phyloP scores from a whole-genome alignment of 35 echinoderm and acorn worm genomes.

The Hemicentrotus pulcherrimus region DNA sequence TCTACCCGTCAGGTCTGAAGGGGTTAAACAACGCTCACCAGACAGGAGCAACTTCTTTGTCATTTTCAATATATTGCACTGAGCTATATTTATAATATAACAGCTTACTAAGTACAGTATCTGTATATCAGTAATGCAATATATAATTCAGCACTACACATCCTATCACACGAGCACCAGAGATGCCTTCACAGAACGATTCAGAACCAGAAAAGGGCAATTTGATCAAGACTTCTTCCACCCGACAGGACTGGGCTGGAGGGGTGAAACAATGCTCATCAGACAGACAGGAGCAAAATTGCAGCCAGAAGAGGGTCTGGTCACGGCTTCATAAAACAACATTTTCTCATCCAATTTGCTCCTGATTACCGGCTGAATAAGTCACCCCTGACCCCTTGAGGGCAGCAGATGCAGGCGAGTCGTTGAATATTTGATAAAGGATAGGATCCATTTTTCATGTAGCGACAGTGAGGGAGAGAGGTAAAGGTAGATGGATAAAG shows the following conservation, averaged over 20 bases:
- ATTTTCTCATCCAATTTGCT: slow-evolving; percentile 10
- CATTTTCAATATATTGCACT: no score
- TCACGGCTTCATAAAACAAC: background rate
- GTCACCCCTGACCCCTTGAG: slow-evolving; percentile 7
- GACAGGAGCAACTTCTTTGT: no score
- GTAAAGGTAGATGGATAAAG: background rate
- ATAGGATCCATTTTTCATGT: slow-evolving; percentile 26
- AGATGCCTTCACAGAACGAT: background rate
- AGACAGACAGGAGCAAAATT: background rate
- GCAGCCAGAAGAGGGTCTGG: background rate
- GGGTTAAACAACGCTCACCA: no score
- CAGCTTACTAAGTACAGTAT: no score
- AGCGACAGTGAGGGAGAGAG: background rate
- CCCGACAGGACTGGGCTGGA: background rate
- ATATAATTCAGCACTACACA: no score
- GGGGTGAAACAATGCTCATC: background rate
- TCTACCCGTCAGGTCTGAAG: no score
- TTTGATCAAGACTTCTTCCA: background rate
- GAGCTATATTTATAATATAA: no score
- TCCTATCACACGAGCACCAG: background rate
- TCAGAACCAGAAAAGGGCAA: background rate
- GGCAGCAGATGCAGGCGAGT: background rate
- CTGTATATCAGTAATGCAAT: no score
- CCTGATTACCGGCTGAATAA: background rate
- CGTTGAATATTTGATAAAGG: slow-evolving; percentile 35